Percentiles rank a stretch among this genome's conserved stretches.
phyloP scores from a whole-genome alignment of 1,140 invertebrate genomes.

The Zophobas atratus region DNA sequence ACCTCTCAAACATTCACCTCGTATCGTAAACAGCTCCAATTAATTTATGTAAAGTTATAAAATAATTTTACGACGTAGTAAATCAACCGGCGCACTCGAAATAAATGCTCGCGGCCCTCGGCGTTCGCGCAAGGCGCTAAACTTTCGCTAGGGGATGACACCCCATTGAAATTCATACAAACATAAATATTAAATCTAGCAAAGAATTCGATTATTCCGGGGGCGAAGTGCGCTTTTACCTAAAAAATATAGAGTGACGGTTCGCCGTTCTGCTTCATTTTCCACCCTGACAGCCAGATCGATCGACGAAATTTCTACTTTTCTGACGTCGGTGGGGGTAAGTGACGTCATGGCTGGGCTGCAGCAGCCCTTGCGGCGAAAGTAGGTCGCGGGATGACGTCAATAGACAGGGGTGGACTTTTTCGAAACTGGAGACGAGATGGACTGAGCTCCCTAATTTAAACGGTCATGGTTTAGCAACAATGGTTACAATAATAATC shows the following conservation, averaged over 20 bases:
- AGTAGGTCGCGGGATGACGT: conserved; percentile 32
- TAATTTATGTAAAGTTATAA: conserved; percentile 9
- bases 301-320: neutral
- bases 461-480: no score
- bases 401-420: neutral
- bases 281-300: neutral
- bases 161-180: neutral
- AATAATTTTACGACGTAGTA: conserved; percentile 4
- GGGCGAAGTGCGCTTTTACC: neutral
- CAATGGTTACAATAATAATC: no score
- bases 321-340: conserved; percentile 10
- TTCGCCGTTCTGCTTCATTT: neutral
- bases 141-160: neutral
- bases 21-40: conserved; percentile 5
- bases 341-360: conserved; percentile 1
- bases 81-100: conserved; percentile 2
- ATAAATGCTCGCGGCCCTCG: neutral
- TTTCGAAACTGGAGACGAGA: no score
- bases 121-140: neutral
- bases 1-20: neutral
- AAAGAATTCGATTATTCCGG: neutral
- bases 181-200: neutral
- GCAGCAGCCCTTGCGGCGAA: neutral
- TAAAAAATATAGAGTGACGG: conserved; percentile 1
- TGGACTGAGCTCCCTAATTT: no score